These are phyloP conservation scores for Sinelater perroti DNA, from an alignment of 2,888 invertebrate genomes.

Conservation along the genomic window DNA sequence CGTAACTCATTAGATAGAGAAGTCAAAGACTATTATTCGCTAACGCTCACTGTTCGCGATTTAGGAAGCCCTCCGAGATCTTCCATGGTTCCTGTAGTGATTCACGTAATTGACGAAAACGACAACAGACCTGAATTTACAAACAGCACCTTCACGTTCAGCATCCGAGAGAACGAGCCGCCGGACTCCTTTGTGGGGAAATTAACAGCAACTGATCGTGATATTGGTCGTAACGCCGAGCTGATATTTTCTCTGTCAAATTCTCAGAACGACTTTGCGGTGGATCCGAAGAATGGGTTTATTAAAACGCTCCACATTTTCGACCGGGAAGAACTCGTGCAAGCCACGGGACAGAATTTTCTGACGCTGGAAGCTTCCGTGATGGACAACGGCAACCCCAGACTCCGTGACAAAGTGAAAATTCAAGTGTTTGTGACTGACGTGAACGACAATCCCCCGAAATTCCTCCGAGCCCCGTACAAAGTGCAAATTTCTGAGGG, in stretches of 20 bases:
- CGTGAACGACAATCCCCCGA: constrained; percentile 90
- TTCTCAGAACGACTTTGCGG: constrained; percentile 81
- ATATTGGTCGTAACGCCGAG: constrained; percentile 92
- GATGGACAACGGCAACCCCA: constrained; percentile 80
- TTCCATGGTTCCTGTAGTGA: constrained; percentile 89
- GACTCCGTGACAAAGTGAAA: constrained; percentile 85
- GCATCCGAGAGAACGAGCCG: constrained; percentile 87
- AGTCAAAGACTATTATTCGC: constrained; percentile 88
- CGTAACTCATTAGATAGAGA: constrained; percentile 88
- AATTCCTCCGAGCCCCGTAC: constrained; percentile 84
- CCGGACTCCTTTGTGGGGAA: constrained; percentile 92
- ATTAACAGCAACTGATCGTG: constrained; percentile 86
- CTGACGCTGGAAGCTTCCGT: constrained; percentile 88
- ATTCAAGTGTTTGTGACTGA: constrained; percentile 88
- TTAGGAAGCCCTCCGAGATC: constrained; percentile 79
- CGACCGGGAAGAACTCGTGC: constrained; percentile 88
- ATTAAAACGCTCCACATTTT: constrained; percentile 86
- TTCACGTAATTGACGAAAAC: constrained; percentile 95
- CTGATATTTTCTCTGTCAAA: constrained; percentile 81
- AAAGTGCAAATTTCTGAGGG: constrained; percentile 91
- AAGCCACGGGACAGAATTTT: constrained; percentile 78
- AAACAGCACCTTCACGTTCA: constrained; percentile 89
- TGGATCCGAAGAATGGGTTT: constrained; percentile 90
- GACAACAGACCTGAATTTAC: constrained; percentile 94
- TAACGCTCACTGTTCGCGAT: constrained; percentile 86